These are phyloP conservation scores for Cistogaster globosa DNA, from an alignment of 2,888 invertebrate genomes.

Conservation along the genomic window DNA sequence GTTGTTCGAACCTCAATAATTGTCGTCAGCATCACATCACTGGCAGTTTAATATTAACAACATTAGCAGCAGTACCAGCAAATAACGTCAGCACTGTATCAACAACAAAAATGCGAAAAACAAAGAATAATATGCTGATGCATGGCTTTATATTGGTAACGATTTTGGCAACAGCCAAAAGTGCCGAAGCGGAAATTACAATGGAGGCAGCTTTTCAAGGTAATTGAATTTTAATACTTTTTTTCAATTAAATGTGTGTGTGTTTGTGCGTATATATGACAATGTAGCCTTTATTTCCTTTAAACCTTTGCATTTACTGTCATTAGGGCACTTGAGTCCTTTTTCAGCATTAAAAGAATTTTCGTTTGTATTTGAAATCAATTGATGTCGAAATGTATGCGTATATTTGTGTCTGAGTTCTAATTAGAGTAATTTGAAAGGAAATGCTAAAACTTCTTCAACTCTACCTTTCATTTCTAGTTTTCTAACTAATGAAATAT, in stretches of 20 bases:
- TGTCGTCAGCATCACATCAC: slow-evolving; percentile 15
- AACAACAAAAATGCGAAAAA: slow-evolving; percentile 66
- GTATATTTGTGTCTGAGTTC: no score
- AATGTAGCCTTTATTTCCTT: background rate
- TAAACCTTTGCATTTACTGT: background rate
- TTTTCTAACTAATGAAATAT: no score
- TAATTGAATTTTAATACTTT: slow-evolving; percentile 75
- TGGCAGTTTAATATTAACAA: slow-evolving; percentile 43
- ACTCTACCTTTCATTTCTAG: no score
- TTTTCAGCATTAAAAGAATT: background rate
- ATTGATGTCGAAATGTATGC: no score
- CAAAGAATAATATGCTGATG: slow-evolving; percentile 78
- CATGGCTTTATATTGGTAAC: slow-evolving; percentile 80
- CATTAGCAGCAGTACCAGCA: slow-evolving; percentile 45
- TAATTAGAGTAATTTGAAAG: background rate
- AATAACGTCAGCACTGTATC: background rate
- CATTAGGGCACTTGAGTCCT: background rate
- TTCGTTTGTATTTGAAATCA: no score
- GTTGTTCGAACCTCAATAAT: slow-evolving; percentile 2
- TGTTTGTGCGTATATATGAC: background rate
- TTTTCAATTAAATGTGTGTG: slow-evolving; percentile 11
- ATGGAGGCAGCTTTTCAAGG: slow-evolving; percentile 87
- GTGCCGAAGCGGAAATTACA: slow-evolving; percentile 80
- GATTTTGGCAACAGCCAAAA: slow-evolving; percentile 79
- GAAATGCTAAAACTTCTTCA: background rate